Evolutionary conservation across 2,888 invertebrate genomes (phyloP), one percentile per base, ranked within the genome.

Genomic region (Stratiomys singularior): DNA sequence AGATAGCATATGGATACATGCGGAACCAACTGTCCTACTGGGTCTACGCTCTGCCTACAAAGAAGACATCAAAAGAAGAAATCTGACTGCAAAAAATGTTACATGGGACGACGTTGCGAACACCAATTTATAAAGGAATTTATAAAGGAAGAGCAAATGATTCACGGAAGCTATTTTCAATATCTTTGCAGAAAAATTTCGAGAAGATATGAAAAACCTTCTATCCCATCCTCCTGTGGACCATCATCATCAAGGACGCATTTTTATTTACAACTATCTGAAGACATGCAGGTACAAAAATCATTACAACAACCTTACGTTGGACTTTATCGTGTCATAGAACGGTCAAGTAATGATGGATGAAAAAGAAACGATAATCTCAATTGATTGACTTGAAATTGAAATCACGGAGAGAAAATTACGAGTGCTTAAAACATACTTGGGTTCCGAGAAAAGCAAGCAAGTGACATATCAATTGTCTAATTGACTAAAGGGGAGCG

Each of bases 11-110:
- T 66, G 66, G 66, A 66, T 21, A n/a, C n/a, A 66, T 15, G 21
- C 66, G n/a, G 9, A 30, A 30, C 30, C 30, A 15, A 66, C 66
- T 25, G 30, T 28, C n/a, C 66, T 66, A 9, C 21, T 66, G 2
- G 66, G 66, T 7, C 18, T 28, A 1, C 66, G 30, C 2, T 18
- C 66, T 1, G 66, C 66, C 15, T 18, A 25, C 30, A 66, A 28
- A 27, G 30, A 66, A 18, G 66, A 30, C 30, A 7, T 66, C n/a
- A n/a, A n/a, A n/a, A n/a, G 28, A 21, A 21, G 13, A 30, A 15
- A 1, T 66, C 66, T n/a, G n/a, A 27, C 66, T 11, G 28, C 66
- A n/a, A 13, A 30, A 66, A 21, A 66, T 66, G 66, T 9, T 66
- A 13, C n/a, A 15, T 1, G 28, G 66, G 9, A 66, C 66, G 0